These are phyloP conservation scores for Mylabris sibirica DNA, from an alignment of 2,888 invertebrate species.

Conservation along the genomic window DNA sequence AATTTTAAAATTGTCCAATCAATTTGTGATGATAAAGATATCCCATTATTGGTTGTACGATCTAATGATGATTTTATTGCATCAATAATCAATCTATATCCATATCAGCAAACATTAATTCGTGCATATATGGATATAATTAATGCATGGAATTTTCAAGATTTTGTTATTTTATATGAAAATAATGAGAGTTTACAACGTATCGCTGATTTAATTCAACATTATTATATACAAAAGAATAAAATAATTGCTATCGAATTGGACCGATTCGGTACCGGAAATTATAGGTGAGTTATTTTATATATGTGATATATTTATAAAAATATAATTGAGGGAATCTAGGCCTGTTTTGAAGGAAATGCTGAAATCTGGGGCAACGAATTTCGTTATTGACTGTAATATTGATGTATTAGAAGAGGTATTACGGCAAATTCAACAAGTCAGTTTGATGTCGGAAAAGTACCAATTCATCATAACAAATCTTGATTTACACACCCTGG, in stretches of 20 bases:
- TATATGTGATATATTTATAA: neutral
- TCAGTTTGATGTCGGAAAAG: slow-evolving; percentile 67
- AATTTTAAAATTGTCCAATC: slow-evolving; percentile 70
- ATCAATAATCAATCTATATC: slow-evolving; percentile 89
- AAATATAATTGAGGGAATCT: slow-evolving; percentile 20
- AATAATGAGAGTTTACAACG: slow-evolving; percentile 66
- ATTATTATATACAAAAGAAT: slow-evolving; percentile 58
- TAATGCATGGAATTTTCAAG: slow-evolving; percentile 78
- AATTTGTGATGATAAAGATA: slow-evolving; percentile 70
- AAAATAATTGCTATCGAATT: slow-evolving; percentile 61
- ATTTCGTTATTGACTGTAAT: slow-evolving; percentile 65
- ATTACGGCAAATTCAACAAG: slow-evolving; percentile 66
- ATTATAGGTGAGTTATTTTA: slow-evolving; percentile 63
- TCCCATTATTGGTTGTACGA: slow-evolving; percentile 70
- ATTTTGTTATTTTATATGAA: slow-evolving; percentile 87
- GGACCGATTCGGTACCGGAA: slow-evolving; percentile 52
- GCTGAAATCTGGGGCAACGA: slow-evolving; percentile 60
- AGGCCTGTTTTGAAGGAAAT: slow-evolving; percentile 61
- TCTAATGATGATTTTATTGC: slow-evolving; percentile 71
- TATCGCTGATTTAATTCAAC: slow-evolving; percentile 64
- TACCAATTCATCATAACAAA: slow-evolving; percentile 67
- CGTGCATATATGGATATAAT: slow-evolving; percentile 76
- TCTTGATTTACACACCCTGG: slow-evolving; percentile 67
- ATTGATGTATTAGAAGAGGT: slow-evolving; percentile 61
- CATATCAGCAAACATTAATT: slow-evolving; percentile 73